A percentile compares a stretch with the other conserved stretches of the same genome.
phyloP scores from a whole-genome alignment of 1,140 invertebrate genomes.

The Araneus ventricosus region DNA sequence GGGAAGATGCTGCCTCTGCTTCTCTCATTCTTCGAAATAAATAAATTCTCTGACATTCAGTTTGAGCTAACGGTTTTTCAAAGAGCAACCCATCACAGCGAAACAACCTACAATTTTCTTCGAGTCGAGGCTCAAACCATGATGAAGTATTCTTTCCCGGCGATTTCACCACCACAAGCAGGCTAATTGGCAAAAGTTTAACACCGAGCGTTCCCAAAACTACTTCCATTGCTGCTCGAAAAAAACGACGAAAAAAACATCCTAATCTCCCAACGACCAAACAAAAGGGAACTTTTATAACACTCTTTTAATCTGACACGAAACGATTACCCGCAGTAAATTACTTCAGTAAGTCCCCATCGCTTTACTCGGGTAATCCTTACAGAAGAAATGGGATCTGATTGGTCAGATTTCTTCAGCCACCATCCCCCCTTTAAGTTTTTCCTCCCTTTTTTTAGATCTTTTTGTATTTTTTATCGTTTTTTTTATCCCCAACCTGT shows the following conservation, averaged over 20 bases:
- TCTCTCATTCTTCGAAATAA: too few relatives aligned
- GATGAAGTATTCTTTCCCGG: not conserved
- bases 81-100: not conserved
- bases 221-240: constrained; percentile 17
- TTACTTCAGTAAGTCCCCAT: constrained; percentile 69
- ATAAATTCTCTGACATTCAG: too few relatives aligned
- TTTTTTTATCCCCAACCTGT: not conserved
- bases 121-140: not conserved
- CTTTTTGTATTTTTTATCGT: too few relatives aligned
- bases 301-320: constrained; percentile 72
- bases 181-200: constrained; percentile 70
- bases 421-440: not conserved
- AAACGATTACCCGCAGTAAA: constrained; percentile 71
- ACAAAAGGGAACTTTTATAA: constrained; percentile 71
- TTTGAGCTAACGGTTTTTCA: not conserved
- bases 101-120: not conserved
- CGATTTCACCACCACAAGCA: constrained; percentile 50
- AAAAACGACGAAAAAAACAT: constrained; percentile 18
- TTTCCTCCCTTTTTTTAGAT: not conserved
- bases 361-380: constrained; percentile 67
- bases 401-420: constrained; percentile 69
- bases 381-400: constrained; percentile 62
- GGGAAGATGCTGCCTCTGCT: too few relatives aligned
- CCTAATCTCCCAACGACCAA: constrained; percentile 56
- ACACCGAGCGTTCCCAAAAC: constrained; percentile 36